Conservation (phyloP, 2,797 vertebrate genomes). For the Telmatherina bonti region DNA sequence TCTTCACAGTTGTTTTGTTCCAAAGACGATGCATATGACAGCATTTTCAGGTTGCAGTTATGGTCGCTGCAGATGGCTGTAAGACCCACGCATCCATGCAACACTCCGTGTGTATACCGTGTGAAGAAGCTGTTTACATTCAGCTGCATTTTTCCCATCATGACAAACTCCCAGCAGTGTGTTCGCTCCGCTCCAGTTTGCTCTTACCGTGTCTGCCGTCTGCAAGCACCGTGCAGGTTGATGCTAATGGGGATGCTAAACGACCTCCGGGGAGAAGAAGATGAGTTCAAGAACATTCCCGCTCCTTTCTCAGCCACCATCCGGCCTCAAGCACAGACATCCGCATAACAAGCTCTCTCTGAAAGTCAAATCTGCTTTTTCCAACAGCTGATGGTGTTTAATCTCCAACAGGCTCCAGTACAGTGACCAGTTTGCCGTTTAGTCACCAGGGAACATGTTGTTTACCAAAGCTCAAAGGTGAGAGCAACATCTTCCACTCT, state of each 20-base stretch:
- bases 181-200: constrained; percentile 22
- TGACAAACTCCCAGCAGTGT: constrained; percentile 44
- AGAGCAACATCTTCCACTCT: constrained; percentile 64
- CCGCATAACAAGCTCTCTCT: constrained; percentile 50
- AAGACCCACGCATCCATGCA: neutral
- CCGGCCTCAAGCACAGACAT: constrained; percentile 3
- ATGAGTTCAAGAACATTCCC: constrained; percentile 77
- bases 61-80: neutral
- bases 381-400: constrained; percentile 38
- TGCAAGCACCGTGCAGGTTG: constrained; percentile 84
- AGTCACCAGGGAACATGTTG: constrained; percentile 59
- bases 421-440: constrained; percentile 27
- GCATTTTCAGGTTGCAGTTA: too few species aligned
- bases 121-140: constrained; percentile 25
- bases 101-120: neutral
- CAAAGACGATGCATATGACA: too few species aligned
- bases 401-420: constrained; percentile 29
- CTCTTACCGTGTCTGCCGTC: constrained; percentile 82
- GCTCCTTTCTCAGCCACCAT: constrained; percentile 31
- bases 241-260: constrained; percentile 87
- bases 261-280: constrained; percentile 79
- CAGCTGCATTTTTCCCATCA: constrained; percentile 9
- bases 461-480: constrained; percentile 77
- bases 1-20: too few species aligned
- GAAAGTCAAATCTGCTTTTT: constrained; percentile 45